These are phyloP conservation scores for Nothocercus nigrocapillus DNA, from an alignment of 2,113 vertebrate genomes.

Conservation along the genomic window DNA sequence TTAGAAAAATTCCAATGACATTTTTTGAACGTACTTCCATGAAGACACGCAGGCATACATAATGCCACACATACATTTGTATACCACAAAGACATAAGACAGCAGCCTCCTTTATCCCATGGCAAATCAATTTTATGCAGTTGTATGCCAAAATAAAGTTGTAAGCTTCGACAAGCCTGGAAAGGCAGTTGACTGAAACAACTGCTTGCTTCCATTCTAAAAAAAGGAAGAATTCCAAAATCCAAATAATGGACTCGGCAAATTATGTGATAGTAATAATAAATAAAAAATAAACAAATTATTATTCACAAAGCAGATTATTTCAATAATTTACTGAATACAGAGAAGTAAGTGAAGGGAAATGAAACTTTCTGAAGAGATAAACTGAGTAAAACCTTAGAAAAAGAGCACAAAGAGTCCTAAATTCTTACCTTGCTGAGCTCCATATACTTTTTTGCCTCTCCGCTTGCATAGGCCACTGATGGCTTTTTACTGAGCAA, in stretches of 20 bases:
- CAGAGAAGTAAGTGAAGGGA: background rate
- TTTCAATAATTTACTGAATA: background rate
- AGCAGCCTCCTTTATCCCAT: conserved; percentile 24
- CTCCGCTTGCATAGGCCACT: conserved; percentile 64
- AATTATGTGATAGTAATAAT: background rate
- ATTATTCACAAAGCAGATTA: background rate
- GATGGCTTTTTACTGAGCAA: conserved; percentile 80
- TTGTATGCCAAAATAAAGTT: conserved; percentile 47
- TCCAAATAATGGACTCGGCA: background rate
- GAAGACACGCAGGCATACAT: conserved; percentile 30
- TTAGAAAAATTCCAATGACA: background rate
- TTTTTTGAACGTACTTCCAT: background rate
- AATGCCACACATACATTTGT: too few species aligned
- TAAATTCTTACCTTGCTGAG: conserved; percentile 85
- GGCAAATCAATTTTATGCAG: conserved; percentile 58
- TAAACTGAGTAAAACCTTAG: background rate
- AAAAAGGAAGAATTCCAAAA: conserved; percentile 15
- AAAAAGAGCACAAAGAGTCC: background rate
- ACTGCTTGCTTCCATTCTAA: background rate
- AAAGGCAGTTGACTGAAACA: conserved; percentile 21
- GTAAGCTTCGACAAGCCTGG: background rate
- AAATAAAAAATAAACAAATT: too few species aligned
- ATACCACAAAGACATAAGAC: conserved; percentile 22
- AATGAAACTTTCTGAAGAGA: background rate
- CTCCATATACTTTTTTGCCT: conserved; percentile 84